These are phyloP conservation scores for Aplocera efformata DNA, from an alignment of 2,888 invertebrate genomes.

Conservation along the genomic window DNA sequence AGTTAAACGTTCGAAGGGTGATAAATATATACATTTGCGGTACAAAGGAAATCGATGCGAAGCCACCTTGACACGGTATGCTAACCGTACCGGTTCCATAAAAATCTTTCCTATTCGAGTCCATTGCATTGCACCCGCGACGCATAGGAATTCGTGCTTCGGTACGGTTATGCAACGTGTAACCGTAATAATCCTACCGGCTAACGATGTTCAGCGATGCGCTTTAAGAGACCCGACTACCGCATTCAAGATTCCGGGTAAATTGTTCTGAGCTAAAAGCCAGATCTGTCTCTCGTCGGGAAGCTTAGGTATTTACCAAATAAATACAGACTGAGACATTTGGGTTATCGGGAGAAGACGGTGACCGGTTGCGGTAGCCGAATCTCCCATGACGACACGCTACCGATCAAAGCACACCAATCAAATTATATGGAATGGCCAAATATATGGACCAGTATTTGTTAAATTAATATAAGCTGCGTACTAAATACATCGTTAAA, in stretches of 20 bases:
- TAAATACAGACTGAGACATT: conserved; percentile 15
- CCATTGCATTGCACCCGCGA: conserved; percentile 19
- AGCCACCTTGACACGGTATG: conserved; percentile 41
- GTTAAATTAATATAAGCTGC: too few species aligned
- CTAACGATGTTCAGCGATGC: conserved; percentile 12
- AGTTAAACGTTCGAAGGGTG: conserved; percentile 39
- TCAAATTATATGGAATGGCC: too few species aligned
- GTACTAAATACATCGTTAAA: too few species aligned
- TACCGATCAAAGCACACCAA: too few species aligned
- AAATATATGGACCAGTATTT: too few species aligned
- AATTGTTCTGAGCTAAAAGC: background rate
- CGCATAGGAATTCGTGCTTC: conserved; percentile 23
- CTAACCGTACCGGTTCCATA: conserved; percentile 29
- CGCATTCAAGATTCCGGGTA: conserved; percentile 6
- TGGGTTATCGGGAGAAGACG: background rate
- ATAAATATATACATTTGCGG: conserved; percentile 43
- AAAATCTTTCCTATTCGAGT: conserved; percentile 14
- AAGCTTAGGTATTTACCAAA: conserved; percentile 15
- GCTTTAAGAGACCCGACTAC: conserved; percentile 12
- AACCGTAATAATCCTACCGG: conserved; percentile 11
- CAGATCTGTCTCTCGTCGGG: conserved; percentile 8
- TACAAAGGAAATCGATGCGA: conserved; percentile 36
- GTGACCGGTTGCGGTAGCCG: conserved; percentile 13
- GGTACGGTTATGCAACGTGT: conserved; percentile 16
- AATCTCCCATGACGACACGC: background rate